A percentile compares a stretch with the other conserved stretches of the same genome.
Conservation (phyloP, 2,888 invertebrate genomes). For the Melipona bicolor region DNA sequence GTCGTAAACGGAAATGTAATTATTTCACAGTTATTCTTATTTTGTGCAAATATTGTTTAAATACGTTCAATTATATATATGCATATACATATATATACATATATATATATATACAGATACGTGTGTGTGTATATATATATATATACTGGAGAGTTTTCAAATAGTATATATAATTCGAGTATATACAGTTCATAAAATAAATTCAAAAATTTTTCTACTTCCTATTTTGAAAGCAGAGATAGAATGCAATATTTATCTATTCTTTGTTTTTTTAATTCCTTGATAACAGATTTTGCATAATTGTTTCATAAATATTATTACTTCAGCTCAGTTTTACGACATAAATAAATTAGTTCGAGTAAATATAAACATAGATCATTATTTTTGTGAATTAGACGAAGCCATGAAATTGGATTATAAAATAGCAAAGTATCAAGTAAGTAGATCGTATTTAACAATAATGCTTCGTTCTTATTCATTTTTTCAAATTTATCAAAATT, state of each 20-base stretch:
- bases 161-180: no score
- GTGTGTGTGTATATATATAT: not conserved
- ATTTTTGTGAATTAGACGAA: not conserved
- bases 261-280: conserved; percentile 7
- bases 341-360: not conserved
- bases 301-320: not conserved
- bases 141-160: no score
- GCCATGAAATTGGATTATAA: not conserved
- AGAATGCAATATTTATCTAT: conserved; percentile 39
- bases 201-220: no score
- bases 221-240: not conserved
- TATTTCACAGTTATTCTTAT: not conserved
- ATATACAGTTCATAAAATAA: not conserved
- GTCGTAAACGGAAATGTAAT: not conserved
- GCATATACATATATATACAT: no score
- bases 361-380: conserved; percentile 2
- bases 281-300: not conserved
- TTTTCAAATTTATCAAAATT: not conserved
- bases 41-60: not conserved
- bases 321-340: conserved; percentile 6
- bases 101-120: no score
- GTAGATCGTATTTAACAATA: conserved; percentile 9
- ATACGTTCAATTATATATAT: not conserved
- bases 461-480: not conserved
- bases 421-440: not conserved